Evolutionary conservation across 2,113 vertebrate genomes (phyloP), one percentile per base, ranked within the genome.

Genomic region (Malurus alboscapulatus): DNA sequence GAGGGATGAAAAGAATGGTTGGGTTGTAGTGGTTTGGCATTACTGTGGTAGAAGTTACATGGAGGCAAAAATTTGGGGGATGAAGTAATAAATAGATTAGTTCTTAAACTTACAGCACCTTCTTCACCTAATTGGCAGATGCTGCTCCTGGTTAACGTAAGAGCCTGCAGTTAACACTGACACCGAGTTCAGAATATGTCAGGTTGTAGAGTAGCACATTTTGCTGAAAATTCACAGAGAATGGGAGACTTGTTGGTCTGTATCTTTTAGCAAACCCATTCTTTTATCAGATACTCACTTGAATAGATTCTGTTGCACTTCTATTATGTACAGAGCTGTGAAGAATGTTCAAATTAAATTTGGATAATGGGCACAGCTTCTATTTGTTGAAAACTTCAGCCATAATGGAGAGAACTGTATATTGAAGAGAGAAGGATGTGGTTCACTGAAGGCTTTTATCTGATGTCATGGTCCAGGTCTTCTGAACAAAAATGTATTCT

Each of bases 261-360:
- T 61, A 65, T 18, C 51, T 53, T 90, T 83, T 59, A 48, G 54
- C 34, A 88, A 72, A 25, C 20, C 11, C 13, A 30, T 73, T 91
- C 34, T 93, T 93, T 91, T 53, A 74, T 69, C 29, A 67, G 40
- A 51, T 30, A 27, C 3, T 87, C 29, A 18, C 30, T 74, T 91
- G 45, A 88, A 53, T 15, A 87, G 25, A 1, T 80, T 84, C 88
- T 50, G 42, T 63, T 82, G 18, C 3, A n/a, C 34, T 82, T 69
- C 67, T 84, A 19, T 66, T 67, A 26, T 13, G 20, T 48, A 61
- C 7, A 79, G 19, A 63, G 20, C 21, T 93, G 75, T 65, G 44
- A 76, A 87, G 66, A 76, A 74, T 68, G 26, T 66, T 95, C 38
- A 88, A 22, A 78, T 88, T 82, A 90, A 88, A 58, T 94, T n/a